A percentile compares a stretch with the other conserved stretches of the same genome.
Evolutionary conservation across 1,140 invertebrate genomes (phyloP).

Genomic region (Drosophila tropicalis): DNA sequence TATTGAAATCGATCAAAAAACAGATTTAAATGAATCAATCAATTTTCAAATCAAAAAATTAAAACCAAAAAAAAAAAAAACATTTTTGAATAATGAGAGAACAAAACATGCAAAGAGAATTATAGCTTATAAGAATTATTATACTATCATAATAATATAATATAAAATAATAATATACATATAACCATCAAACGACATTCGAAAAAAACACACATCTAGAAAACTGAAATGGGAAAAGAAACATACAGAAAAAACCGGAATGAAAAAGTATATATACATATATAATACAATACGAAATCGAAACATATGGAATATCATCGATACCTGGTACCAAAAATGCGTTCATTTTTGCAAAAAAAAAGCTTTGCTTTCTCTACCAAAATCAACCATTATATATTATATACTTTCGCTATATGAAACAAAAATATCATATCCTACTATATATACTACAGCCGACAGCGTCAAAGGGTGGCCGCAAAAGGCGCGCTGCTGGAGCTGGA

Average conservation of each 20-base stretch:
- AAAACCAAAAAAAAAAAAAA: conserved; percentile 38
- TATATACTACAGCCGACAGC: conserved; percentile 80
- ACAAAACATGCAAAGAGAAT: conserved; percentile 82
- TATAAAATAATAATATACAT: conserved; percentile 74
- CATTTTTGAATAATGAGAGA: conserved; percentile 70
- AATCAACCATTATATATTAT: conserved; percentile 62
- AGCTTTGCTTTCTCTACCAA: conserved; percentile 77
- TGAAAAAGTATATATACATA: conserved; percentile 17
- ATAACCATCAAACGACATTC: conserved; percentile 80
- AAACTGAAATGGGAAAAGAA: conserved; percentile 71
- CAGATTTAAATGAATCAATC: conserved; percentile 65
- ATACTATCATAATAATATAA: conserved; percentile 54
- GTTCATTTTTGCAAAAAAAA: conserved; percentile 75
- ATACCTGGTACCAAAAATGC: conserved; percentile 72
- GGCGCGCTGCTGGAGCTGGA: conserved; percentile 82
- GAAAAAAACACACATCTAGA: conserved; percentile 51
- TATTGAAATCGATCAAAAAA: conserved; percentile 27
- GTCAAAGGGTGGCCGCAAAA: conserved; percentile 78
- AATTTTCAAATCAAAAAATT: conserved; percentile 43
- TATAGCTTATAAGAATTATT: conserved; percentile 83
- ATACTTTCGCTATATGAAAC: conserved; percentile 77
- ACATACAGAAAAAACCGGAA: conserved; percentile 35
- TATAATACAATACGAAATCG: not conserved
- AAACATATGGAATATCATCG: conserved; percentile 41
- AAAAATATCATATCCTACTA: conserved; percentile 71